A percentile compares a stretch with the other conserved stretches of the same genome.
These are phyloP conservation scores for Anas platyrhynchos DNA, from an alignment of 2,113 vertebrate genomes.

Conservation along the genomic window DNA sequence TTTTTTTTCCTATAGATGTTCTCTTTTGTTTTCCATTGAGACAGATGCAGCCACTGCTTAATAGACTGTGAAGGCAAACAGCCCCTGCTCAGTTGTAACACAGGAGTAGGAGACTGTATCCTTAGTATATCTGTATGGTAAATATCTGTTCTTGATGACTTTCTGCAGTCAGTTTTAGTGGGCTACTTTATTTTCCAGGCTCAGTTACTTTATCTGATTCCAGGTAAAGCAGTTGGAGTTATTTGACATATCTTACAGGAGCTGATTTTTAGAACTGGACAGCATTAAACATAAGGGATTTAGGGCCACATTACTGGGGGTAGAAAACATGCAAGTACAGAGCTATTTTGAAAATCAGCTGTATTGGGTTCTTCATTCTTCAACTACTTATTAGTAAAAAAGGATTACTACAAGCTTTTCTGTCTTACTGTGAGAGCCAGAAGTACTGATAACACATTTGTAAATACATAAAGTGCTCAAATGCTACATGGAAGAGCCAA, in stretches of 20 bases:
- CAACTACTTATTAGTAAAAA: neutral
- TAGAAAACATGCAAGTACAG: neutral
- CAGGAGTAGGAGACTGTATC: neutral
- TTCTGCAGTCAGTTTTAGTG: neutral
- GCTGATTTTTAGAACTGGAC: neutral
- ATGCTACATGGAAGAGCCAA: neutral
- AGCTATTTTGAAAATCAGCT: neutral
- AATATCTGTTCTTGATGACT: neutral
- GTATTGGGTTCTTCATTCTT: neutral
- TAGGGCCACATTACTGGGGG: neutral
- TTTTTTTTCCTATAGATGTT: neutral
- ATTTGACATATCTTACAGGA: neutral
- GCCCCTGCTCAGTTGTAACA: neutral
- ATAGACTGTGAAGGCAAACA: neutral
- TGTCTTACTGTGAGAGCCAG: neutral
- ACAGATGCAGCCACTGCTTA: neutral
- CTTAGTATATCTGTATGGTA: neutral
- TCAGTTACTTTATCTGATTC: neutral
- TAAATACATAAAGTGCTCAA: neutral
- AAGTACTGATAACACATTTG: neutral
- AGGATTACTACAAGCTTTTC: neutral
- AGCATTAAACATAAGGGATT: neutral
- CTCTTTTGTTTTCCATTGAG: fast-evolving
- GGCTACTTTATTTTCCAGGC: neutral
- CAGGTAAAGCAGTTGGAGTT: neutral